Percentiles rank a stretch among this genome's conserved stretches.
These are phyloP conservation scores for Anoplius nigerrimus DNA, from an alignment of 2,888 invertebrate genomes.

Conservation along the genomic window DNA sequence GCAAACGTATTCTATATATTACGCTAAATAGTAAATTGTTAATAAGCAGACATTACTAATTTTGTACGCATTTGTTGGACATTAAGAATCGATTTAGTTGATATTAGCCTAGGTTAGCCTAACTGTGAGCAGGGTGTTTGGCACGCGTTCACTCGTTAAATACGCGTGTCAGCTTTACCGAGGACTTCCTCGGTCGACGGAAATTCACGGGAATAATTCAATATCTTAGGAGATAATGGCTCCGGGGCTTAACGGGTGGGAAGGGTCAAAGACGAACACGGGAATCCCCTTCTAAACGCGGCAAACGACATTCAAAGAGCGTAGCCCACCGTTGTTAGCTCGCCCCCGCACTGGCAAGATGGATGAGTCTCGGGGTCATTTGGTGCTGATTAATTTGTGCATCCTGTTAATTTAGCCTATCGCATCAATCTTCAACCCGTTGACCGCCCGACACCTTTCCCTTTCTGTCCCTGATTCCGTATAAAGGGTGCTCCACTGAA, in stretches of 20 bases:
- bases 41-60: no score
- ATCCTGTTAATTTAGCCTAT: slow-evolving; percentile 62
- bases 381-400: slow-evolving; percentile 63
- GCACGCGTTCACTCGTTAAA: not conserved
- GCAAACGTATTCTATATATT: no score
- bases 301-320: slow-evolving; percentile 2
- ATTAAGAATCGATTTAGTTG: no score
- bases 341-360: slow-evolving; percentile 49
- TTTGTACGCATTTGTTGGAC: no score
- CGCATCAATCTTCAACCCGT: slow-evolving; percentile 50
- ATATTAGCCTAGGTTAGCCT: no score
- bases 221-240: slow-evolving; percentile 54
- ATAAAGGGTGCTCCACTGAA: no score
- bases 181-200: no score
- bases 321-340: slow-evolving; percentile 25
- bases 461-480: not conserved
- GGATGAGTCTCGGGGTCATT: slow-evolving; percentile 58
- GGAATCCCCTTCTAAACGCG: slow-evolving; percentile 15
- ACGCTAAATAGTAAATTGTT: no score
- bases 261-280: slow-evolving; percentile 32
- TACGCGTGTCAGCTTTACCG: not conserved
- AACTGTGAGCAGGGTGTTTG: no score
- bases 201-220: slow-evolving; percentile 43
- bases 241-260: slow-evolving; percentile 34
- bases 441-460: not conserved